Base-by-base conservation (phyloP, 2,113 vertebrate genomes). In the Crotalus viridis region DNA sequence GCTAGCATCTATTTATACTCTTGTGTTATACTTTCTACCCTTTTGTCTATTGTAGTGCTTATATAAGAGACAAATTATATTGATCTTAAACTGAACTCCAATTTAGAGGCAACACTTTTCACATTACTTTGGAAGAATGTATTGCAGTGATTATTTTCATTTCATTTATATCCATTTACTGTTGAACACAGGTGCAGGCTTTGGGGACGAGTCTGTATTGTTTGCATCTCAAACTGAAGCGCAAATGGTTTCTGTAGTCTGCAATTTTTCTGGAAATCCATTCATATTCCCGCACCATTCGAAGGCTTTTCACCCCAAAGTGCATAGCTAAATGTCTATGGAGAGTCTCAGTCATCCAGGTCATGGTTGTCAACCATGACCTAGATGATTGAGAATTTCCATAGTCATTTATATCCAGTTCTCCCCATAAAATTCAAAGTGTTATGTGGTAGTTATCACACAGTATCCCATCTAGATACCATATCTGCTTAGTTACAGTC, bases 11-110 rank as follows among this genome's bases (percentile, higher is more conserved):
- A 87, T 85, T 55, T n/a, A 10, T 59, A 93, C 33, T 92, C 91
- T 10, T 0, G 61, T 17, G 90, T 94, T 89, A 87, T 33, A 48
- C 92, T 90, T 28, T 56, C 55, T 52, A 15, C 0, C 0, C 4
- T 94, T 93, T 26, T 19, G 52, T 81, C 51, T 46, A 10, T 56
- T 43, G 28, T 12, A 59, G 0, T 28, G 0, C 87, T 5, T 88
- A 21, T 85, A 4, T 15, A 33, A 43, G 39, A 91, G 89, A 59
- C 33, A 39, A 15, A 43, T 93, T 91, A 46, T 90, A 46, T 54
- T 24, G 10, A 24, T 93, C 85, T 89, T 51, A 91, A 91, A 59
- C 55, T 54, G n/a, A 85, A 89, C 61, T 52, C 13, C 88, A 90
- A 26, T 51, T 46, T 19, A 90, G 89, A n/a, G 13, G 6, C 48